Evolutionary conservation across 2,888 invertebrate genomes (phyloP), one percentile per base, ranked within the genome.

Genomic region (Himalopsyche japonica): DNA sequence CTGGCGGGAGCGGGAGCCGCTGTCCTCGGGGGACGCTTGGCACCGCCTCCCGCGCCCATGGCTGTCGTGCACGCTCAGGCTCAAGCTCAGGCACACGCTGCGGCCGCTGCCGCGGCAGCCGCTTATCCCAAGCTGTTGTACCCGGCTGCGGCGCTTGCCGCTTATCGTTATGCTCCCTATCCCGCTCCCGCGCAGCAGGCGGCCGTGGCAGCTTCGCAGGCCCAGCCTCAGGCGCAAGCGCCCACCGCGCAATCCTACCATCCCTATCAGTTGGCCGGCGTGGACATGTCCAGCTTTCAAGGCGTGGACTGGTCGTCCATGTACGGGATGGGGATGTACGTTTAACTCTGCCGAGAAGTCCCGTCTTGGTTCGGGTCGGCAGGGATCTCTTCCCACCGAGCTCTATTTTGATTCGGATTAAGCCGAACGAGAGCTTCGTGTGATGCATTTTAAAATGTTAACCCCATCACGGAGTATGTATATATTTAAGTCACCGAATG

Each of bases 261-360:
- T 89, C 95, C 95, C 79, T 97, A 97, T 92, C 96, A 96, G 88
- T 94, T 97, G 87, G 95, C 97, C 89, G 97, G 97, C 90, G 96
- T 97, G 87, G 97, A 97, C 92, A 97, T 97, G 97, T 95, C 96
- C 86, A 96, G 96, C 90, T 97, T 97, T 94, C 97, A 97, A 91
- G 96, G 96, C 85, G 96, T 97, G 88, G 97, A 97, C 91, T 97
- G 97, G 97, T 95, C 95, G 89, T 95, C 96, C 89, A 96, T 97
- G 96, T 97, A 97, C 91, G 97, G 97, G 89, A 96, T 97, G 92
- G 97, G 97, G 90, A 97, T 97, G 97, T 97, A 97, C 93, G 97
- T 97, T 90, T 96, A 94, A 93, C 15, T 70, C 57, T 70, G 0
- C 70, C 30, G 70, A 12, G 70, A 27, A 27, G 2, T 70, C 70